A percentile compares a stretch with the other conserved stretches of the same genome.
These are phyloP conservation scores for Tetrapedia diversipes DNA, from an alignment of 2,888 invertebrate species.

Conservation along the genomic window DNA sequence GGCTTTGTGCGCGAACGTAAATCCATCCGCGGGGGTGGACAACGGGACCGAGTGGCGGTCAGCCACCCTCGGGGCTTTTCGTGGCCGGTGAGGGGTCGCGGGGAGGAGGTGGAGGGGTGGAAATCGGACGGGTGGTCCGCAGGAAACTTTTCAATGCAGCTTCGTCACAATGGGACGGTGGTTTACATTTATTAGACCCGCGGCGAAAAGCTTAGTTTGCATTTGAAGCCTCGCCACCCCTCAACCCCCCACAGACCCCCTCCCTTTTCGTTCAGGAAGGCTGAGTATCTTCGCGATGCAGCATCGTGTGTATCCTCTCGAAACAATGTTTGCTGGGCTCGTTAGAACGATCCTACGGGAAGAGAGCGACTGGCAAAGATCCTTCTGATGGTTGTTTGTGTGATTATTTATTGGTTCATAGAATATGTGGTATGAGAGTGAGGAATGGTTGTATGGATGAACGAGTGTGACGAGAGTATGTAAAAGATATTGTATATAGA, in stretches of 20 bases:
- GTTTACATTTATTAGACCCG: conserved; percentile 78
- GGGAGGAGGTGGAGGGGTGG: conserved; percentile 1
- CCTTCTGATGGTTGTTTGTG: too few relatives aligned
- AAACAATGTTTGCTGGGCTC: conserved; percentile 44
- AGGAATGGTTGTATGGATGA: too few relatives aligned
- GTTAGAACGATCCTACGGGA: conserved; percentile 29
- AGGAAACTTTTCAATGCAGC: conserved; percentile 76
- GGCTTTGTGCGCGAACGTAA: conserved; percentile 57
- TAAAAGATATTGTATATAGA: too few relatives aligned
- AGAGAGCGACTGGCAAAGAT: background rate
- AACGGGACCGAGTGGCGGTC: conserved; percentile 59
- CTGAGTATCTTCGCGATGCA: conserved; percentile 43
- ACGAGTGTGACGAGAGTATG: too few relatives aligned
- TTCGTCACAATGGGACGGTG: conserved; percentile 74
- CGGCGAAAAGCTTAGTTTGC: conserved; percentile 74
- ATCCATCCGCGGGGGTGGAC: conserved; percentile 61
- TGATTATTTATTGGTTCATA: too few relatives aligned
- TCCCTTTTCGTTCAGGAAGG: background rate
- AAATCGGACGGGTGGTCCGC: conserved; percentile 46
- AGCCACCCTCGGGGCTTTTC: conserved; percentile 66
- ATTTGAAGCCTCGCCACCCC: conserved; percentile 60
- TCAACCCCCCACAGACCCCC: conserved; percentile 11
- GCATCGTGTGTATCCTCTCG: conserved; percentile 20
- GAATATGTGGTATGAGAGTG: too few relatives aligned
- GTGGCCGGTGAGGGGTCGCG: conserved; percentile 11